Percentiles rank a stretch among this genome's conserved stretches.
Evolutionary conservation across 2,888 invertebrate species (phyloP).

Genomic region (Strigamia transsilvanica): DNA sequence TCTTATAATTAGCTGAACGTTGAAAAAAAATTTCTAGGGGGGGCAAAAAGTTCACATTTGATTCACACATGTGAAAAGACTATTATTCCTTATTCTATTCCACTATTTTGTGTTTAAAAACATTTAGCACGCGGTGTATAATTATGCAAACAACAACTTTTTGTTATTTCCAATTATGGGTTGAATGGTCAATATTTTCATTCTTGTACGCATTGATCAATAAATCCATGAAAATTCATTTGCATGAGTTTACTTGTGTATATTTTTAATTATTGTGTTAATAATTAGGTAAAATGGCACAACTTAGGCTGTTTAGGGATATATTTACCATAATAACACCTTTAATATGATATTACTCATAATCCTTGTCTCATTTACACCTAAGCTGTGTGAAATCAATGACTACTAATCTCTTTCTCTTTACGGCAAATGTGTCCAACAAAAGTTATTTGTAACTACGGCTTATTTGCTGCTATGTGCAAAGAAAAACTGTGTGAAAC

Average conservation of each 20-base stretch:
- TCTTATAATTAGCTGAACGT: not conserved
- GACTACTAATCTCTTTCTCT: not conserved
- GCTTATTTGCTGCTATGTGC: not conserved
- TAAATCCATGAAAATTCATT: too few species aligned
- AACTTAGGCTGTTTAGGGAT: too few species aligned
- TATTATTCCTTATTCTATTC: not conserved
- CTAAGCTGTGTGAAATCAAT: not conserved
- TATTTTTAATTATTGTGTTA: too few species aligned
- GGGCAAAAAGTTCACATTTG: not conserved
- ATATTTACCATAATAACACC: not conserved
- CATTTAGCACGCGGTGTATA: too few species aligned
- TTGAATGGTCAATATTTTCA: too few species aligned
- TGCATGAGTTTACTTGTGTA: too few species aligned
- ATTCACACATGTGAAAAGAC: not conserved
- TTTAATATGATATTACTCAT: not conserved
- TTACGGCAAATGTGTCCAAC: not conserved
- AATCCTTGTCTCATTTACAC: constrained; percentile 16
- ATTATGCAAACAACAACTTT: too few species aligned
- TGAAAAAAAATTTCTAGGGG: not conserved
- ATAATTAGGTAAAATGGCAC: too few species aligned
- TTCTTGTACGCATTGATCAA: too few species aligned
- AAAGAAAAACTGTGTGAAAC: not conserved
- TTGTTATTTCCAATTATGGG: too few species aligned
- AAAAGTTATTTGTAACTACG: not conserved
- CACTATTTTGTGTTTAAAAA: too few species aligned